A percentile compares a stretch with the other conserved stretches of the same genome.
Conservation (phyloP, 2,797 vertebrate species). For the Hydrolagus colliei region DNA sequence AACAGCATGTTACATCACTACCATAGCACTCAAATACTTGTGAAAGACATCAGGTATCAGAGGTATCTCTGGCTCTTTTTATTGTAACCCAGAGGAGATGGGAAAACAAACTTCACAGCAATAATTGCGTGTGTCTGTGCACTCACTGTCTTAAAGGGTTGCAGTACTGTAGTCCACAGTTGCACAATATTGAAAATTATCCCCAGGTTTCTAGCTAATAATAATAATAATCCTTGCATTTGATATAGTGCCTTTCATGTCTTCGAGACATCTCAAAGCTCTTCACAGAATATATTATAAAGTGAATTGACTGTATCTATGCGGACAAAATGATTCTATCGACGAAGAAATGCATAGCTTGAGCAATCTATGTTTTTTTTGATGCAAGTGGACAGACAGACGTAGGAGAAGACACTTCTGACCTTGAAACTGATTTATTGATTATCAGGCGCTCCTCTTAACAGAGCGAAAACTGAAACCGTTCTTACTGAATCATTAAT, state of each 20-base stretch:
- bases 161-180: not conserved
- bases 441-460: slow-evolving; percentile 59
- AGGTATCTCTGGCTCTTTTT: not conserved
- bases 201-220: slow-evolving; percentile 8
- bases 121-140: not conserved
- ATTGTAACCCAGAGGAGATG: not conserved
- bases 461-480: slow-evolving; percentile 75
- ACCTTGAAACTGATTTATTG: slow-evolving; percentile 81
- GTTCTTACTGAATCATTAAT: slow-evolving; percentile 83
- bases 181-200: not conserved
- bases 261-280: too few species aligned
- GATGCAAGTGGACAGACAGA: slow-evolving; percentile 37
- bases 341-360: slow-evolving; percentile 26
- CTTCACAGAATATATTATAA: too few species aligned
- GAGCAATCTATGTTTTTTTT: slow-evolving; percentile 40
- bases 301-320: too few species aligned
- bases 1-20: not conserved
- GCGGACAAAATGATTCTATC: not conserved
- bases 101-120: not conserved
- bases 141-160: not conserved
- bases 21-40: not conserved
- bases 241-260: too few species aligned
- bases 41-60: not conserved
- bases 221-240: not conserved
- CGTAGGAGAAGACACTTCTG: slow-evolving; percentile 54